These are phyloP conservation scores for Nyctalus aviator DNA, from an alignment of 2,797 vertebrate genomes.

Conservation along the genomic window DNA sequence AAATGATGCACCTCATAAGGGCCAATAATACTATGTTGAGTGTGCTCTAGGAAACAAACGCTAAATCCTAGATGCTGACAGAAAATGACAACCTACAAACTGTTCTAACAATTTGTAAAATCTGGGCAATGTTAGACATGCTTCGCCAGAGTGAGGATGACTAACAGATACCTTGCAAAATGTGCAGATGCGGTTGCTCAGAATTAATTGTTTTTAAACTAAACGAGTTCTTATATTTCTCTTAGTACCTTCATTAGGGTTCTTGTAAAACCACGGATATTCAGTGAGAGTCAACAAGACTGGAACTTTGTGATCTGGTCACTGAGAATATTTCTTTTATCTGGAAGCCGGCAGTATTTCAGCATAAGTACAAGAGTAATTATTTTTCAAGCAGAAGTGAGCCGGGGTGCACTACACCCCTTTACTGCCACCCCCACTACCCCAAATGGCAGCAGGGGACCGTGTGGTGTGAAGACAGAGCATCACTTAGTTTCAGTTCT, in stretches of 20 bases:
- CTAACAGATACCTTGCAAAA: background rate
- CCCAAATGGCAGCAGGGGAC: too few relatives aligned
- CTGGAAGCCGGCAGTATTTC: background rate
- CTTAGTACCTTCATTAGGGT: background rate
- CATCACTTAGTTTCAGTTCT: background rate
- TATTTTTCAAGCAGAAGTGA: background rate
- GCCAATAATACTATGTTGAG: background rate
- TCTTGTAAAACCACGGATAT: background rate
- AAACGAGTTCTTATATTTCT: background rate
- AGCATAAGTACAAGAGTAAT: background rate
- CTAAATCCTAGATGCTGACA: background rate
- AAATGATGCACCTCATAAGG: background rate
- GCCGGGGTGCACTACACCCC: rapidly evolving
- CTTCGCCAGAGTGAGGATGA: background rate
- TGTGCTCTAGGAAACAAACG: constrained; percentile 18
- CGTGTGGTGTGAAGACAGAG: background rate
- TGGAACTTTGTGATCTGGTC: background rate
- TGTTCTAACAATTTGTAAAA: background rate
- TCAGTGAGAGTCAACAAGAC: background rate
- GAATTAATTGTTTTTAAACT: constrained; percentile 38
- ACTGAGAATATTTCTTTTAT: background rate
- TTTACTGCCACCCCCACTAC: background rate
- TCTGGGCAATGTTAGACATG: background rate
- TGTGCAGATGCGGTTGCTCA: background rate
- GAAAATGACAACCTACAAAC: constrained; percentile 48